Base-by-base conservation (phyloP, 1,140 invertebrate species). In the Zaprionus kolodkinae region DNA sequence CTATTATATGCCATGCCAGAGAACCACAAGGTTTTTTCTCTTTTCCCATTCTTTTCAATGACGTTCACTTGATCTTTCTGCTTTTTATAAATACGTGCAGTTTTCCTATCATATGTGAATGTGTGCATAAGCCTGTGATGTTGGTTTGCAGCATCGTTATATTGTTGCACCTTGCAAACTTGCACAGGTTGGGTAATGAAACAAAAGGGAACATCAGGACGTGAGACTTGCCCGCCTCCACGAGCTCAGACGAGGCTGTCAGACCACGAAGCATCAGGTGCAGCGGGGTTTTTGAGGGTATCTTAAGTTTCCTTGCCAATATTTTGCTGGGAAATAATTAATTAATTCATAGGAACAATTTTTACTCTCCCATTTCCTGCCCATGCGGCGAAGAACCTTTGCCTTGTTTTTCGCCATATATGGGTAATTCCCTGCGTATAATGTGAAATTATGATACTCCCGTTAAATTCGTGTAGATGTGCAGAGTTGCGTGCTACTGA, bases 151-250 rank as follows among this genome's bases (percentile, higher is more conserved):
- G 13, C 13, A 52, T 40, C 48, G 52, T 64, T 57, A 70, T 83
- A 68, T 65, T 64, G 45, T 75, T 88, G 73, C 55, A 61, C 77
- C 65, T 70, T 43, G 61, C 30, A 61, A 72, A n/a, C 66, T 77
- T 57, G 35, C 93, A 93, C 84, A 94, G 93, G 93, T 93, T 78
- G 69, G 65, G 85, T 91, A 82, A 91, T 89, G 88, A 83, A 91
- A 89, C 6, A 70, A 85, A 89, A 85, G 81, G 78, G 78, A 70
- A 80, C 70, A 88, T 61, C 79, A 79, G 82, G 76, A 73, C 76
- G 65, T 76, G 69, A 76, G 67, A 86, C 64, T 76, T 75, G 68
- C 73, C n/a, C 7, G 1, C n/a, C 2, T 43, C 6, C 76, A 77
- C 64, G 73, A 69, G n/a, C 84, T 38, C 55, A 52, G 55, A 36